Percentiles rank a stretch among this genome's conserved stretches.
Conservation (phyloP, 1,140 invertebrate genomes). For the Heliconius himera region DNA sequence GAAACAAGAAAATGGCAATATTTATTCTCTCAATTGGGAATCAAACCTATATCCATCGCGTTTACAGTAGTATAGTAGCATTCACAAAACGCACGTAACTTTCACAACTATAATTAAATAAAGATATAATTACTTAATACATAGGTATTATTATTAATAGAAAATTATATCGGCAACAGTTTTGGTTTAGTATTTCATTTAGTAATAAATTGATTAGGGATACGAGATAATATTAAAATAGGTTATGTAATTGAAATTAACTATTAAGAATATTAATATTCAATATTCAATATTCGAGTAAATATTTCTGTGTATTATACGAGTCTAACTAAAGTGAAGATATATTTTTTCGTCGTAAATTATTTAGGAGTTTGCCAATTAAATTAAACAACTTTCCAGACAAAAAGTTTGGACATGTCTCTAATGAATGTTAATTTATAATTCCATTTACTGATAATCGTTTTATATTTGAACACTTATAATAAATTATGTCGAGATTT, state of each 20-base stretch:
- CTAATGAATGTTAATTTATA: slow-evolving; percentile 23
- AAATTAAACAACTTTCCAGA: slow-evolving; percentile 33
- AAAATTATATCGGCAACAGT: not conserved
- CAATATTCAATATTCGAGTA: not conserved
- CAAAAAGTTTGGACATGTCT: slow-evolving; percentile 27
- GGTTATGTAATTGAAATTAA: not conserved
- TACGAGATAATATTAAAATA: not conserved
- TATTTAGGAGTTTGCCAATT: slow-evolving; percentile 24
- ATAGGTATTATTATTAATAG: not conserved
- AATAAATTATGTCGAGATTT: not conserved
- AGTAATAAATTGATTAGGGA: not conserved
- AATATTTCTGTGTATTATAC: not conserved
- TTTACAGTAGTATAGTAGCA: no score
- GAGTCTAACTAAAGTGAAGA: not conserved
- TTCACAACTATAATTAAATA: no score
- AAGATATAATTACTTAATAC: no score
- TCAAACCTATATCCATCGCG: no score
- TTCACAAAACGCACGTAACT: no score
- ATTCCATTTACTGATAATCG: not conserved
- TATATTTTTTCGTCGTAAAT: not conserved
- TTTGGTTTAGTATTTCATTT: not conserved
- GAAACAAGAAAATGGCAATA: no score
- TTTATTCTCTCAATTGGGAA: no score
- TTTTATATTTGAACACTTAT: not conserved
- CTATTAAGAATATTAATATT: not conserved